Evolutionary conservation across 2,888 invertebrate genomes (phyloP), one percentile per base, ranked within the genome.

Genomic region (Drosophila neonasuta): DNA sequence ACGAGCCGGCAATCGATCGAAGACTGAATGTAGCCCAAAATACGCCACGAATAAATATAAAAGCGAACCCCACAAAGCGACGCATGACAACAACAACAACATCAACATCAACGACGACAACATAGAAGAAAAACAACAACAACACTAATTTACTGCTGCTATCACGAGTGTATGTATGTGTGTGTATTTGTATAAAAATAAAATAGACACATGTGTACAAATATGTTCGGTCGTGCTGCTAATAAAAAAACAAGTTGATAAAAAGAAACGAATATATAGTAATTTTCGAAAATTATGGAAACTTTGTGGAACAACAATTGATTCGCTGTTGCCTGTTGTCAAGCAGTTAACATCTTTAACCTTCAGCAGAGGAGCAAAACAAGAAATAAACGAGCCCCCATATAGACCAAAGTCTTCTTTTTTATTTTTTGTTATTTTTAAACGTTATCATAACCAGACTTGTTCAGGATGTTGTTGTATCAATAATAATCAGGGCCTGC

Each of bases 1-100:
- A 71, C 77, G 54, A 61, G 69, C 71, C 87, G 87, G 81, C 77
- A 66, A 79, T 74, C 70, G 74, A 80, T 73, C 61, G 68, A 69
- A 73, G 72, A 87, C 84, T 83, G 69, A 83, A 49, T 59, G 44
- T 51, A 55, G 57, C 54, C 48, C 36, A 54, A 65, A 63, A 69
- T 57, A 46, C 42, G 24, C 48, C 49, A 44, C 52, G 50, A 80
- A 77, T 85, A 77, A 75, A 75, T 64, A 60, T 6, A 48, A 34
- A 69, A 56, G 15, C 13, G 30, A 15, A 41, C 24, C 36, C 17
- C 52, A 34, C 36, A 20, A 54, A 32, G 15, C 63, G 54, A 70
- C 80, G 55, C 74, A 67, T 74, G 77, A 73, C 65, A 76, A 64
- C 44, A 79, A 66, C 29, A 66, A 64, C 29, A 66, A 66, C 58